Conservation (phyloP, 1,140 invertebrate species). For the Ladona fulva region DNA sequence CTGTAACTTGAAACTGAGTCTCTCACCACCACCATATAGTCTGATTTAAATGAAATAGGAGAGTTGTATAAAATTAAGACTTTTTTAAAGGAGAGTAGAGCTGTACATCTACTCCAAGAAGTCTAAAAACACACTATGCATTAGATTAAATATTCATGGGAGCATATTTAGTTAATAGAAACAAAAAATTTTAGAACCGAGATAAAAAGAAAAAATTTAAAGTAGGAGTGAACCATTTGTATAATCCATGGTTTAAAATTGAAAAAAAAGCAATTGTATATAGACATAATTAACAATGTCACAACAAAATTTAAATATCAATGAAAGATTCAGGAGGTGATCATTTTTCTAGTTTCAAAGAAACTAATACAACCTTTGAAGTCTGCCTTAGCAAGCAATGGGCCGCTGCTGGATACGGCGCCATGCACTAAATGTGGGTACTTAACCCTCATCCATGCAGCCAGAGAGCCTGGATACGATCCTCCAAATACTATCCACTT, state of each 20-base stretch:
- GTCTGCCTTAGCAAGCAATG: slow-evolving; percentile 71
- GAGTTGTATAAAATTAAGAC: no score
- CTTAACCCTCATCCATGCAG: slow-evolving; percentile 81
- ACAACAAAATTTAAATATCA: background rate
- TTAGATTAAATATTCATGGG: no score
- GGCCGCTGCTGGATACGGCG: slow-evolving; percentile 81
- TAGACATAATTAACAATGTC: background rate
- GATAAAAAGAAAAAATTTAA: no score
- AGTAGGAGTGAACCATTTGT: no score
- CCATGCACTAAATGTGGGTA: slow-evolving; percentile 82
- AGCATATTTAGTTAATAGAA: no score
- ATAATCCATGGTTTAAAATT: background rate
- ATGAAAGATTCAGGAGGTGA: no score
- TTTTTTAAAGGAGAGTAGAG: no score
- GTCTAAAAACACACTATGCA: no score
- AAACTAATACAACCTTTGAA: slow-evolving; percentile 52
- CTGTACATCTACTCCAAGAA: no score
- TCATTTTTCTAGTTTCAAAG: background rate
- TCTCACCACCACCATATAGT: slow-evolving; percentile 66
- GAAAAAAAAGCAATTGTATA: background rate
- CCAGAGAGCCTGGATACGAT: slow-evolving; percentile 82
- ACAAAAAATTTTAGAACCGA: no score
- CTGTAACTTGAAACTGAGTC: slow-evolving; percentile 52
- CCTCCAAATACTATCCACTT: slow-evolving; percentile 91
- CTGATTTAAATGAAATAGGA: slow-evolving; percentile 33